Conservation (phyloP, 2,113 vertebrate species). For the Rousettus leschenaultii region DNA sequence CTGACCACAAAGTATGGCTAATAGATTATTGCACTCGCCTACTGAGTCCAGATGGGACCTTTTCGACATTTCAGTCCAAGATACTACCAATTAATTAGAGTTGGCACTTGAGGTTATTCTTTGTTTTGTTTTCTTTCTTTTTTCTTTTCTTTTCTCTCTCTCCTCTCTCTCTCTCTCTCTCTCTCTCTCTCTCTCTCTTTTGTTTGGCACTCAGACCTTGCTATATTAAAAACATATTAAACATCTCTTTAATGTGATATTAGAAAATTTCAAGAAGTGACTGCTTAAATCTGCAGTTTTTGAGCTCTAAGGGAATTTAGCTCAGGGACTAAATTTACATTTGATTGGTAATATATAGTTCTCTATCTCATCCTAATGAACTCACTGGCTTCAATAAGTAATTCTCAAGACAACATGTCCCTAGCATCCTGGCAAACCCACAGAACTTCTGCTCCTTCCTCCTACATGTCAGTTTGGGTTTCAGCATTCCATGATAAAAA, state of each 20-base stretch:
- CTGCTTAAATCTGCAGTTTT: not conserved
- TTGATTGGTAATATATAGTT: not conserved
- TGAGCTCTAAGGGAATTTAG: not conserved
- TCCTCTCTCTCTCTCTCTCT: no score
- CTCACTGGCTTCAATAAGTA: constrained; percentile 51
- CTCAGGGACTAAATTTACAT: not conserved
- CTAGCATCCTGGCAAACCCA: constrained; percentile 55
- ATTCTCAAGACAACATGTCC: constrained; percentile 63
- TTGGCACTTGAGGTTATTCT: constrained; percentile 41
- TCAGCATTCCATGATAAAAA: constrained; percentile 41
- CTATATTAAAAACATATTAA: constrained; percentile 35
- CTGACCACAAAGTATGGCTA: not conserved
- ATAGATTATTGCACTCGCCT: not conserved
- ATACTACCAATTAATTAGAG: constrained; percentile 47
- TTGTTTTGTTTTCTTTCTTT: not conserved
- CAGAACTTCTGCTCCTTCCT: constrained; percentile 70
- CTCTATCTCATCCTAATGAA: constrained; percentile 54
- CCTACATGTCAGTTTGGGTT: constrained; percentile 62
- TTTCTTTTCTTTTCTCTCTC: not conserved
- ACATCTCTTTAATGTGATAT: not conserved
- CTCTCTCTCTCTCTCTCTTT: no score
- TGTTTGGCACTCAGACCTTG: not conserved
- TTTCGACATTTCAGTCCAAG: constrained; percentile 25
- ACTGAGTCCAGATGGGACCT: constrained; percentile 14
- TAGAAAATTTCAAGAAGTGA: not conserved